Evolutionary conservation across 37 sponge, comb jelly and placozoan genomes (phyloP), one percentile per base, ranked within the genome.

Genomic region (Geodia barretti): DNA sequence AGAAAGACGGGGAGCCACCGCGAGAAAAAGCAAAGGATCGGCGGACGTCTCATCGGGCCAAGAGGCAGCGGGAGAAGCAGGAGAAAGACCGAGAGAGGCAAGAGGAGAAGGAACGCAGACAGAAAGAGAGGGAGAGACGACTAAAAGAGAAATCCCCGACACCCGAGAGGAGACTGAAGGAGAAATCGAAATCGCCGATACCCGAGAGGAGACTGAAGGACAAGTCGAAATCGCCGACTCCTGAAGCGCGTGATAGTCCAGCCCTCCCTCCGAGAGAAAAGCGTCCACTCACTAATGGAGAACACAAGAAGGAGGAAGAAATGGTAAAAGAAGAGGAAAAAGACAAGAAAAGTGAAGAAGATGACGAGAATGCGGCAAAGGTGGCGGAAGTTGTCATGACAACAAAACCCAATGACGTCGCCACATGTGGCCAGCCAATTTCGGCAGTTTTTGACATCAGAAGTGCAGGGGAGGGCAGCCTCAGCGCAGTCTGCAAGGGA

Each of bases 291-390:
- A 75, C 11, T 4, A 5, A 5, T 41, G 4, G 21, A 23, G 24
- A 33, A 70, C 23, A 33, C 17, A 33, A 11, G 33, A 64, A 78
- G 29, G 20, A 33, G 54, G 58, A 69, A 2, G 39, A 21, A 7
- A 32, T 4, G 58, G 34, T 54, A 70, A n/a, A n/a, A n/a, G 47
- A 79, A 25, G 39, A 79, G 11, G 69, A 79, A 21, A 30, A 17
- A 76, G 14, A 32, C n/a, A 59, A 32, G 20, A 73, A 39, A 39
- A 25, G 23, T 1, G 42, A n/a, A 3, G 28, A 20, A 73, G 43
- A 23, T n/a, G 39, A 39, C 23, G 42, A 73, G 25, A n/a, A n/a
- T n/a, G n/a, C n/a, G n/a, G n/a, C n/a, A n/a, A n/a, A n/a, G n/a
- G n/a, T n/a, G n/a, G n/a, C n/a, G n/a, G n/a, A n/a, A n/a, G 47